phyloP scores from a whole-genome alignment of 35 echinoderm and acorn worm species.

The Patiria miniata region DNA sequence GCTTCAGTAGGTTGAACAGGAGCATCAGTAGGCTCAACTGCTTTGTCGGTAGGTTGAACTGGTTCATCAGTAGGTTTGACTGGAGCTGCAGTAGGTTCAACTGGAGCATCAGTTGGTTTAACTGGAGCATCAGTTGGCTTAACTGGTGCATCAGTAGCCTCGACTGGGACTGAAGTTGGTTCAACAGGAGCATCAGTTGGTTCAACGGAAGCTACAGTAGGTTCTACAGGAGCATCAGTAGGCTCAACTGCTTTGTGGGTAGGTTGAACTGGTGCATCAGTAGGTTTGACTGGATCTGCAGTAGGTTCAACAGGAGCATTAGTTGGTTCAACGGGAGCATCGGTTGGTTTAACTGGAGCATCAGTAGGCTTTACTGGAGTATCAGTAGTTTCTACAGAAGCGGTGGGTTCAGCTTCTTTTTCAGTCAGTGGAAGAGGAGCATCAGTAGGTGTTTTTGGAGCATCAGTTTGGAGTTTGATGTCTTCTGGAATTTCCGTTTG shows the following conservation, averaged over 20 bases:
- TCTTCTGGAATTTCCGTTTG: neutral
- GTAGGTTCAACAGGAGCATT: neutral
- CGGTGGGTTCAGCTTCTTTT: neutral
- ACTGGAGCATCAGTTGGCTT: too few relatives aligned
- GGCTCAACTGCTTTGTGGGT: neutral
- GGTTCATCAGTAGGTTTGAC: neutral
- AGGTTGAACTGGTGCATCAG: slow-evolving; percentile 6
- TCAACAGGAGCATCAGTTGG: neutral
- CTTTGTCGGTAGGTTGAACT: neutral
- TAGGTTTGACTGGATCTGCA: neutral
- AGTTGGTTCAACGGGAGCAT: neutral
- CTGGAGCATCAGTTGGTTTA: neutral
- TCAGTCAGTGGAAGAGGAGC: neutral
- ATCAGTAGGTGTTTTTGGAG: neutral
- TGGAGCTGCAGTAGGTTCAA: neutral
- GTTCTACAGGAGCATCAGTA: neutral
- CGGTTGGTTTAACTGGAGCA: neutral
- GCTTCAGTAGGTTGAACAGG: neutral
- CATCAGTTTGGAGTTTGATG: neutral
- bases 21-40: neutral
- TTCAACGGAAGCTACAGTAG: neutral
- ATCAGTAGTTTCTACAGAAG: neutral
- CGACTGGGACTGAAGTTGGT: neutral
- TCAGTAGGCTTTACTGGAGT: neutral
- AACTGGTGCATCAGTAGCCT: neutral